Percentiles rank a stretch among this genome's conserved stretches.
Evolutionary conservation across 1,140 invertebrate genomes (phyloP).

Genomic region (Drosophila tristis): DNA sequence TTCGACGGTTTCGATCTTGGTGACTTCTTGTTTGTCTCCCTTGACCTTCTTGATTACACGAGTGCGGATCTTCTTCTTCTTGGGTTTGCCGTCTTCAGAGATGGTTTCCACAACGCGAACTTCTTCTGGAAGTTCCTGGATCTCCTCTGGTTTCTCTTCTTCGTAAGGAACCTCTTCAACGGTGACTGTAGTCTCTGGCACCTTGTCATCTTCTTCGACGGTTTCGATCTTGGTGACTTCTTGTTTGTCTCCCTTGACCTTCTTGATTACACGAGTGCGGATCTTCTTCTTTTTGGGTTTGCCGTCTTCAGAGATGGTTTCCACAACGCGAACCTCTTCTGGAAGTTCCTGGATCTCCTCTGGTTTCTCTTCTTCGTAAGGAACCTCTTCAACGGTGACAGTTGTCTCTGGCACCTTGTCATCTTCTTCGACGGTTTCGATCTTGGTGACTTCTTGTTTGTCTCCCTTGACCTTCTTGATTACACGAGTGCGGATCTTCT

Average conservation of each 20-base stretch:
- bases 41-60: slow-evolving; percentile 29
- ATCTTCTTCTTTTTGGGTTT: slow-evolving; percentile 25
- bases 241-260: slow-evolving; percentile 25
- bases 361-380: slow-evolving; percentile 14
- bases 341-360: slow-evolving; percentile 17
- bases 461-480: slow-evolving; percentile 31
- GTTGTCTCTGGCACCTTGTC: slow-evolving; percentile 17
- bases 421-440: slow-evolving; percentile 25
- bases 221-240: slow-evolving; percentile 30
- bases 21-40: slow-evolving; percentile 27
- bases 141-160: slow-evolving; percentile 14
- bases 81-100: slow-evolving; percentile 13
- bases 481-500: slow-evolving; percentile 21
- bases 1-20: slow-evolving; percentile 27
- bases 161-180: slow-evolving; percentile 16
- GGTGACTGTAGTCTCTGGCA: slow-evolving; percentile 7
- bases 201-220: slow-evolving; percentile 22
- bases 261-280: slow-evolving; percentile 29
- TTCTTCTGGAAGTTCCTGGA: slow-evolving; percentile 18
- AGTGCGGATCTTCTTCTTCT: slow-evolving; percentile 25
- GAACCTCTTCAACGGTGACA: slow-evolving; percentile 14
- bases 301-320: slow-evolving; percentile 15
- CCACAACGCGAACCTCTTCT: slow-evolving; percentile 17
- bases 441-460: slow-evolving; percentile 30
- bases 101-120: slow-evolving; percentile 15